These are phyloP conservation scores for Thunnus thynnus DNA, from an alignment of 2,113 vertebrate genomes.

Conservation along the genomic window DNA sequence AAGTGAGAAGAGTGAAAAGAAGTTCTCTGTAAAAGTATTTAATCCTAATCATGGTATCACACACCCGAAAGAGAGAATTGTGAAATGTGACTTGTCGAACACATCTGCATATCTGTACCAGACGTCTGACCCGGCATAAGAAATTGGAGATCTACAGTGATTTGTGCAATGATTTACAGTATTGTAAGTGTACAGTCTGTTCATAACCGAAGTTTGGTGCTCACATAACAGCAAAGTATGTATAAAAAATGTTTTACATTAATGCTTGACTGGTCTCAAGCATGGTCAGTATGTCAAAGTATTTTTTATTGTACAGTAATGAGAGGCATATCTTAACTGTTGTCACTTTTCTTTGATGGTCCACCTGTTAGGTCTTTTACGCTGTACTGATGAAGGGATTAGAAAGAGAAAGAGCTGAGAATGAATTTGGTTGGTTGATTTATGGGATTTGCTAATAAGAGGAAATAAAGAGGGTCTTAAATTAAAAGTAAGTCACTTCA, in stretches of 20 bases:
- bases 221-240: slow-evolving; percentile 55
- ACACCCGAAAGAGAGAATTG: slow-evolving; percentile 6
- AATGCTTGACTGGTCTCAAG: slow-evolving; percentile 89
- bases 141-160: slow-evolving; percentile 47
- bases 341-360: slow-evolving; percentile 56
- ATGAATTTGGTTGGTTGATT: slow-evolving; percentile 8
- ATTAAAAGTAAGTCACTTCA: background rate
- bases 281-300: slow-evolving; percentile 67
- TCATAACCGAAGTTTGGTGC: slow-evolving; percentile 62
- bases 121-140: slow-evolving; percentile 29
- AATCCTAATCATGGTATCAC: slow-evolving; percentile 13
- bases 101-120: slow-evolving; percentile 46
- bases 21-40: slow-evolving; percentile 27
- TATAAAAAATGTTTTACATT: slow-evolving; percentile 77
- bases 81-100: slow-evolving; percentile 51
- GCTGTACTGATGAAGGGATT: slow-evolving; percentile 33
- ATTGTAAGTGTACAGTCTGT: slow-evolving; percentile 68
- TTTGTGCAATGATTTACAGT: slow-evolving; percentile 76
- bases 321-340: slow-evolving; percentile 61
- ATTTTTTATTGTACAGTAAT: slow-evolving; percentile 78
- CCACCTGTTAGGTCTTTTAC: slow-evolving; percentile 29
- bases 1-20: slow-evolving; percentile 18
- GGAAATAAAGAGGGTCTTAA: background rate
- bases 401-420: slow-evolving; percentile 9
- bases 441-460: background rate